phyloP scores from a whole-genome alignment of 2,888 invertebrate species.

The Luffia ferchaultella region DNA sequence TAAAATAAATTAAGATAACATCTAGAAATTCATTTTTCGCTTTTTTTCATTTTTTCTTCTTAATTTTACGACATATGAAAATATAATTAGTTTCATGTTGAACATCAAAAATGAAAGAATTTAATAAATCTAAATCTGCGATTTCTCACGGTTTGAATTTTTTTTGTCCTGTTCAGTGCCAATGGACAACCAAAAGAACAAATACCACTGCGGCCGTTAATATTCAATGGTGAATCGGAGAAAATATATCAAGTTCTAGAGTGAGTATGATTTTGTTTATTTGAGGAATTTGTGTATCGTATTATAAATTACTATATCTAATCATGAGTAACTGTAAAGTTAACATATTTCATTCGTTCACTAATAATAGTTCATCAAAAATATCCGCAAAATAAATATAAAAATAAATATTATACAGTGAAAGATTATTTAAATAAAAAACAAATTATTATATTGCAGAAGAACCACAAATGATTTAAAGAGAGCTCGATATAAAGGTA shows the following conservation, averaged over 20 bases:
- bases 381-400: no score
- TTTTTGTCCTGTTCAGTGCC: constrained; percentile 33
- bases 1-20: no score
- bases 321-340: no score
- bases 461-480: constrained; percentile 62
- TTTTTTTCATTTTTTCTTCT: no score
- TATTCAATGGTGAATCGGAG: constrained; percentile 72
- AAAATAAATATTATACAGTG: no score
- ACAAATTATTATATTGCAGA: constrained; percentile 49
- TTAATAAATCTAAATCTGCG: no score
- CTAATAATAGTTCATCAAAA: no score
- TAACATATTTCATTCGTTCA: constrained; percentile 14
- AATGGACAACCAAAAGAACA: constrained; percentile 70
- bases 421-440: constrained; percentile 5
- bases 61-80: no score
- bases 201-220: constrained; percentile 80
- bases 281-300: constrained; percentile 3
- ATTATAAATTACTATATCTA: constrained; percentile 6
- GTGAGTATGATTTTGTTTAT: constrained; percentile 58
- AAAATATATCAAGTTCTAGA: constrained; percentile 75
- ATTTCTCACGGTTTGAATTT: no score
- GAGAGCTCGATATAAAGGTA: constrained; percentile 61
- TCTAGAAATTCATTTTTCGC: no score
- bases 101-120: no score
- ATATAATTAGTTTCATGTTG: no score